phyloP scores from a whole-genome alignment of 2,797 vertebrate genomes.

The Enteromius trimaculatus region DNA sequence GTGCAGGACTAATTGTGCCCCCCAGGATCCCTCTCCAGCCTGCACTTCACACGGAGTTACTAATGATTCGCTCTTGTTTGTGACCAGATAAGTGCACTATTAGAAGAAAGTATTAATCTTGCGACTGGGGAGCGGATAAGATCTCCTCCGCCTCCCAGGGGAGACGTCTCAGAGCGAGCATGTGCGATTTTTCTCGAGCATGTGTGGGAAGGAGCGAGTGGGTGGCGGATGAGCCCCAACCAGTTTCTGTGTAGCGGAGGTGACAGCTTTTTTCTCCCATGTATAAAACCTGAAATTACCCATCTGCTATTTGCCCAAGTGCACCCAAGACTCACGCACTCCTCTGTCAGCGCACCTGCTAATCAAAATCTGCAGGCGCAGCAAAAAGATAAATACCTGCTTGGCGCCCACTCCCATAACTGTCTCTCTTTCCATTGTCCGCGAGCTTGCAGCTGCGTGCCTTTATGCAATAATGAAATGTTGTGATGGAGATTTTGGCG shows the following conservation, averaged over 20 bases:
- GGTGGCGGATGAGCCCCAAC: constrained; percentile 24
- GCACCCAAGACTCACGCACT: constrained; percentile 16
- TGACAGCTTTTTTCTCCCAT: constrained; percentile 27
- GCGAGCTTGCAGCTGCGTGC: background rate
- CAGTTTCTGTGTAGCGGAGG: background rate
- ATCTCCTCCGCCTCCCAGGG: background rate
- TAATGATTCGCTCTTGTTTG: constrained; percentile 39
- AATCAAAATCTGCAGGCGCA: constrained; percentile 39
- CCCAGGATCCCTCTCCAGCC: constrained; percentile 24
- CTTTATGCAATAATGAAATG: constrained; percentile 35
- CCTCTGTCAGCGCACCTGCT: constrained; percentile 35
- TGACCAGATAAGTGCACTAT: constrained; percentile 41
- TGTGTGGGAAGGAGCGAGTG: constrained; percentile 32
- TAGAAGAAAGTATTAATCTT: constrained; percentile 28
- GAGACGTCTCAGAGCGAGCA: background rate
- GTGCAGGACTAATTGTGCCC: constrained; percentile 38
- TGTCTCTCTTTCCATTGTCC: constrained; percentile 5
- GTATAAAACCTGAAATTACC: constrained; percentile 47
- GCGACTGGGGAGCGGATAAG: constrained; percentile 15
- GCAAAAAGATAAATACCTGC: constrained; percentile 39
- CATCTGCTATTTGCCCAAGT: constrained; percentile 46
- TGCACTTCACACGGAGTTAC: constrained; percentile 5
- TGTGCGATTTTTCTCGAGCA: constrained; percentile 21
- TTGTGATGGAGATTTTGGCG: constrained; percentile 36
- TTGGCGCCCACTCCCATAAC: constrained; percentile 12